Evolutionary conservation across 92 coral and sea anemone genomes (phyloP).

Genomic region (Actinostola sp.): DNA sequence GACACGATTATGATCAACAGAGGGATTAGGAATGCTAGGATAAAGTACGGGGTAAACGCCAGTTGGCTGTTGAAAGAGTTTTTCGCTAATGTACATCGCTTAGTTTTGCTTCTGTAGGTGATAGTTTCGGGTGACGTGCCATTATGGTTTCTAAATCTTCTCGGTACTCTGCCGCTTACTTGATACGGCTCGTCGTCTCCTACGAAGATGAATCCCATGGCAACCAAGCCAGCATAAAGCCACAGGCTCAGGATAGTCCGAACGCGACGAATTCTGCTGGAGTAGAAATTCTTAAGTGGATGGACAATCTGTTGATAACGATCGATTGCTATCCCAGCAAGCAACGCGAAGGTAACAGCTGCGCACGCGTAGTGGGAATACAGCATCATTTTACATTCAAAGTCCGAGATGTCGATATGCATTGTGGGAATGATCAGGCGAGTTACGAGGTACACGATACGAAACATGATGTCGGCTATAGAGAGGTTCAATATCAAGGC

Average conservation of each 20-base stretch:
- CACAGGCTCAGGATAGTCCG: neutral
- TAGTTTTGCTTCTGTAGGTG: neutral
- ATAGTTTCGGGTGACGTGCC: neutral
- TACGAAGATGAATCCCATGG: constrained; percentile 19
- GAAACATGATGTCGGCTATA: constrained; percentile 25
- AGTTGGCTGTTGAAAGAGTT: constrained; percentile 17
- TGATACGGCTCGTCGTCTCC: constrained; percentile 11
- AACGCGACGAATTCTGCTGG: neutral
- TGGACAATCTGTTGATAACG: constrained; percentile 65
- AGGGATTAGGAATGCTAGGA: constrained; percentile 37
- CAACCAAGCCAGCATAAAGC: constrained; percentile 6
- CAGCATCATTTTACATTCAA: constrained; percentile 49
- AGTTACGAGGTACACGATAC: constrained; percentile 27
- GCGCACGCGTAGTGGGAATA: constrained; percentile 58
- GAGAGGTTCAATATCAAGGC: constrained; percentile 22
- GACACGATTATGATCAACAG: constrained; percentile 32
- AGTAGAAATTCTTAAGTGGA: constrained; percentile 42
- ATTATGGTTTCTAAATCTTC: neutral
- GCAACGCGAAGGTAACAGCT: constrained; percentile 59
- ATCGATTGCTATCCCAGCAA: constrained; percentile 76
- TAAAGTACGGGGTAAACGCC: constrained; percentile 43
- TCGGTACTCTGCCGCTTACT: neutral
- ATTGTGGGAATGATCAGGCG: constrained; percentile 16
- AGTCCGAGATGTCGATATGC: neutral
- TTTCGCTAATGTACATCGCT: constrained; percentile 19